Conservation (phyloP, 2,888 invertebrate species). For the Volucella bombylans region DNA sequence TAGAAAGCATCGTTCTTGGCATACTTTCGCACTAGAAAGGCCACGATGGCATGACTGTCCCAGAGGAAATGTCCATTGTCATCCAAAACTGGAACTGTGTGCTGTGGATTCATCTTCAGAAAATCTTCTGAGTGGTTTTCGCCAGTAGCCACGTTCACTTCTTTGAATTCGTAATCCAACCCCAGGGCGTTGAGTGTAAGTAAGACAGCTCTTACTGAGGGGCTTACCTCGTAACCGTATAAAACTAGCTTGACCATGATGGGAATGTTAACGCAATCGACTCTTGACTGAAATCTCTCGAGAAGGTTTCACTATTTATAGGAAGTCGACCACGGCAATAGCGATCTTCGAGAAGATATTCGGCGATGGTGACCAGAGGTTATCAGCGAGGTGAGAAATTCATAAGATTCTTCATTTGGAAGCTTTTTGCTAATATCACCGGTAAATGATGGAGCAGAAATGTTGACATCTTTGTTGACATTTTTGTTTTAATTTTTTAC, state of each 20-base stretch:
- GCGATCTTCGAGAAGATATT: too few relatives aligned
- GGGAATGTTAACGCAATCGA: not conserved
- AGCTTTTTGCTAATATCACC: too few relatives aligned
- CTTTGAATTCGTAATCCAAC: slow-evolving; percentile 83
- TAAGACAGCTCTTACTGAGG: slow-evolving; percentile 86
- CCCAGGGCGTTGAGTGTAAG: slow-evolving; percentile 86
- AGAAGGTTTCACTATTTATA: too few relatives aligned
- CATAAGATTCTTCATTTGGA: too few relatives aligned
- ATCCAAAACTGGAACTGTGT: slow-evolving; percentile 79
- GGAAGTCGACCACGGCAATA: too few relatives aligned
- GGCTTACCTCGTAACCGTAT: slow-evolving; percentile 81
- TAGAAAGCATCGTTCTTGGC: slow-evolving; percentile 77
- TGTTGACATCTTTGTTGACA: too few relatives aligned
- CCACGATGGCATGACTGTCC: slow-evolving; percentile 80
- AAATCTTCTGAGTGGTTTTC: slow-evolving; percentile 76
- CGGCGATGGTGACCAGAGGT: too few relatives aligned
- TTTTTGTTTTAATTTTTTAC: too few relatives aligned
- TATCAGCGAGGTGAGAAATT: too few relatives aligned
- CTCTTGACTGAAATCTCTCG: too few relatives aligned
- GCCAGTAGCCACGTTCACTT: slow-evolving; percentile 73
- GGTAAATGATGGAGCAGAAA: too few relatives aligned
- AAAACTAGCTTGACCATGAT: slow-evolving; percentile 76
- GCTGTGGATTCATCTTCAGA: slow-evolving; percentile 78
- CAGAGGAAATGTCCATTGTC: slow-evolving; percentile 77
- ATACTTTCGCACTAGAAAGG: slow-evolving; percentile 78